A percentile compares a stretch with the other conserved stretches of the same genome.
Conservation (phyloP, 2,888 invertebrate genomes). For the Crocallis elinguaria region DNA sequence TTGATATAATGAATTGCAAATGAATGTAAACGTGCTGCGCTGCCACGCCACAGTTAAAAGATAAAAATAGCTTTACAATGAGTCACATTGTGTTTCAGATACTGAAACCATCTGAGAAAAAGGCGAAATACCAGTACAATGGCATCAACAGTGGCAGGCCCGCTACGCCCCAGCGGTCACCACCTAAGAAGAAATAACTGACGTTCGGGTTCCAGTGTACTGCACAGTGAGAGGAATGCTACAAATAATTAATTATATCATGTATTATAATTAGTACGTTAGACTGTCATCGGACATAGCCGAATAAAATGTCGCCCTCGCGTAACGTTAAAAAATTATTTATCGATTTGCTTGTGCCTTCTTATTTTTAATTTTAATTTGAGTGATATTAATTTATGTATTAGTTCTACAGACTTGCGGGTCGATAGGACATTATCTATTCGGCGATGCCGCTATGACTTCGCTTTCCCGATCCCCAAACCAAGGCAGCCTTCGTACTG, state of each 20-base stretch:
- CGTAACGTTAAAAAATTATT: constrained; percentile 74
- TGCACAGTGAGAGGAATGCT: constrained; percentile 82
- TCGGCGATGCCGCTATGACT: constrained; percentile 74
- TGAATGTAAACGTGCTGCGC: neutral
- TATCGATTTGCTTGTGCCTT: constrained; percentile 83
- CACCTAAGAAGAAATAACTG: constrained; percentile 90
- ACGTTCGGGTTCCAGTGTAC: constrained; percentile 77
- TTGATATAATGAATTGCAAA: too few species aligned
- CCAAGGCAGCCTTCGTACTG: constrained; percentile 61
- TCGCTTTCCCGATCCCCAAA: constrained; percentile 74
- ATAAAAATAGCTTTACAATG: neutral
- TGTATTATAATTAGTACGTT: constrained; percentile 79
- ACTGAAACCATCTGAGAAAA: constrained; percentile 99
- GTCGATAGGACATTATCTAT: constrained; percentile 63
- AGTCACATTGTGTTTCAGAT: constrained; percentile 86
- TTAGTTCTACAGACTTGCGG: constrained; percentile 72
- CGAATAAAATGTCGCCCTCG: constrained; percentile 65
- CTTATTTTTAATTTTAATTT: constrained; percentile 78
- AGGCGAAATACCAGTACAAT: constrained; percentile 99
- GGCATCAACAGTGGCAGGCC: constrained; percentile 94
- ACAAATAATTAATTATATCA: constrained; percentile 82
- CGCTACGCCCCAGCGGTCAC: constrained; percentile 92
- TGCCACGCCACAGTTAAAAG: neutral
- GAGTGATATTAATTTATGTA: constrained; percentile 82
- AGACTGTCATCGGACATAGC: constrained; percentile 76